These are phyloP conservation scores for Serilophus lunatus DNA, from an alignment of 2,113 vertebrate genomes.

Conservation along the genomic window DNA sequence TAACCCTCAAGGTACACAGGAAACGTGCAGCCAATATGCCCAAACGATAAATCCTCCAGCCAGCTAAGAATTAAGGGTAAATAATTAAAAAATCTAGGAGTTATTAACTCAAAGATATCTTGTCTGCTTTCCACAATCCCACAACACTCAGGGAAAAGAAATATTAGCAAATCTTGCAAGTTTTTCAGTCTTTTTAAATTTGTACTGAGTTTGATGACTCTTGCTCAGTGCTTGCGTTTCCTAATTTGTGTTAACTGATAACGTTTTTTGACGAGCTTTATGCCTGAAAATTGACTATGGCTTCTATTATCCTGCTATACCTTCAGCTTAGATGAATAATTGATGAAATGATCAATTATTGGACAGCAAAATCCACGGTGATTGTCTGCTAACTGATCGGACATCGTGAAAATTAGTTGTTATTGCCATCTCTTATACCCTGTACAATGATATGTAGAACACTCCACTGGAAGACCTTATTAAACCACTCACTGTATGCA, in stretches of 20 bases:
- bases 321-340: neutral
- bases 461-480: neutral
- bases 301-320: neutral
- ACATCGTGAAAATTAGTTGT: neutral
- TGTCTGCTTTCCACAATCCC: neutral
- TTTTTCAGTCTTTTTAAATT: neutral
- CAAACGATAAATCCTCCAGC: neutral
- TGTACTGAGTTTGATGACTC: neutral
- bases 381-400: neutral
- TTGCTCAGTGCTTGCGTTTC: neutral
- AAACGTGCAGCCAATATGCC: neutral
- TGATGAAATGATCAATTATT: neutral
- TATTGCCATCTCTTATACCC: neutral
- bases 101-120: neutral
- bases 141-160: neutral
- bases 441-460: neutral
- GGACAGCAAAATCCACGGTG: neutral
- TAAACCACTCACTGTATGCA: neutral
- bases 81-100: neutral
- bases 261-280: neutral
- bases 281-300: neutral
- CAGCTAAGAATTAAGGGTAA: neutral
- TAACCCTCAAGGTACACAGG: neutral
- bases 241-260: neutral
- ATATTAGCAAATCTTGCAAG: neutral